phyloP scores from a whole-genome alignment of 2,113 vertebrate genomes.

The Lasiurus cinereus region DNA sequence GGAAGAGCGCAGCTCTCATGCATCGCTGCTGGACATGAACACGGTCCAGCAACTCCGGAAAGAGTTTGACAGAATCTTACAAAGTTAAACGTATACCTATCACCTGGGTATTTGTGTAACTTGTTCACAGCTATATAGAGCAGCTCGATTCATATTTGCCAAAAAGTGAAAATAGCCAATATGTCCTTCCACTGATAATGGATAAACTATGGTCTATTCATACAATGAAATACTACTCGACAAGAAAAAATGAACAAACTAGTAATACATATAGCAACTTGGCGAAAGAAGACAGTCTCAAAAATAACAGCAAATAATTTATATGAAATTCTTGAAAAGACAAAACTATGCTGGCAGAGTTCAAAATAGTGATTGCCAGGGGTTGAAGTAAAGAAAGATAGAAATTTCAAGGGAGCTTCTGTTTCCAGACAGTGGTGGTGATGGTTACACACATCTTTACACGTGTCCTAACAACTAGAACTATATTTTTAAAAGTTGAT shows the following conservation, averaged over 20 bases:
- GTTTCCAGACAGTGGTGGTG: neutral
- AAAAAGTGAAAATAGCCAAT: neutral
- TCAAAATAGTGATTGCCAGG: neutral
- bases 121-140: neutral
- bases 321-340: conserved; percentile 12
- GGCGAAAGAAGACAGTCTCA: neutral
- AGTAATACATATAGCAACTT: neutral
- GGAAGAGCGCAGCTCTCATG: neutral
- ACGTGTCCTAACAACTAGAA: conserved; percentile 12
- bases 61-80: neutral
- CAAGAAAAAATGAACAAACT: neutral
- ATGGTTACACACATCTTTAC: neutral
- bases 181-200: neutral
- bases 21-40: neutral
- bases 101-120: neutral
- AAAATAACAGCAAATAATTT: neutral
- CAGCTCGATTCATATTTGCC: neutral
- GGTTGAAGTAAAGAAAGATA: neutral
- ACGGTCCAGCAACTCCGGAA: neutral
- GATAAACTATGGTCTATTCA: neutral
- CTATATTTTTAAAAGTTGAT: neutral
- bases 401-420: neutral
- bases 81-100: neutral
- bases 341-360: neutral
- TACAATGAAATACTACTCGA: neutral